Evolutionary conservation across 2,113 vertebrate species (phyloP), one percentile per base, ranked within the genome.

Genomic region (human): DNA sequence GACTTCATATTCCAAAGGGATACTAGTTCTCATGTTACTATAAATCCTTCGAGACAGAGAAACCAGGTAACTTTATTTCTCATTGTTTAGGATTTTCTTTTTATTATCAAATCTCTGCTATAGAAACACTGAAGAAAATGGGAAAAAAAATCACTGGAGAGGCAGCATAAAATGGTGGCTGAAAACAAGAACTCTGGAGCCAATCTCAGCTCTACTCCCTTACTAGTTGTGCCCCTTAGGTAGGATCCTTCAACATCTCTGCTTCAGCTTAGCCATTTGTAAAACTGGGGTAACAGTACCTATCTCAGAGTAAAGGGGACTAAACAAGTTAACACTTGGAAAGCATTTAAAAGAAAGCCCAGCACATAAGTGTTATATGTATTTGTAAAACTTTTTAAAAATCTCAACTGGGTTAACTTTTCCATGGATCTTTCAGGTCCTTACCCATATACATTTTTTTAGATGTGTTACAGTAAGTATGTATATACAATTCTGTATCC

Each of bases 71-170:
- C 40, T 80, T 91, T 61, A 68, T 17, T 70, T 94, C 80, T 84
- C 86, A 89, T 81, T 80, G 38, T 32, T 94, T 93, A 83, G 30
- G 8, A 83, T 87, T 80, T 92, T 90, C 91, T 97, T 93, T 97
- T 98, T 97, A 97, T 97, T 98, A 94, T 92, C 89, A 97, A 97
- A 93, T 93, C 75, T 72, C 76, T 96, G 94, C 91, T 78, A 64
- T 30, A 86, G 57, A 93, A 96, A 96, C 89, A 97, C 48, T 90
- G 32, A 81, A 70, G 12, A 48, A 86, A 30, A 35, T 8, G 68
- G 59, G 23, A 13, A 64, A 64, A 61, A 30, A 64, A 64, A 32
- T 64, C 80, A 86, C 27, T 66, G 30, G n/a, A 75, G 23, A 94
- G 59, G 40, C 59, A 83, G 80, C 10, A 35, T 76, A 94, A 96